Evolutionary conservation across 2,797 vertebrate genomes (phyloP).

Genomic region (Eospalax fontanierii): DNA sequence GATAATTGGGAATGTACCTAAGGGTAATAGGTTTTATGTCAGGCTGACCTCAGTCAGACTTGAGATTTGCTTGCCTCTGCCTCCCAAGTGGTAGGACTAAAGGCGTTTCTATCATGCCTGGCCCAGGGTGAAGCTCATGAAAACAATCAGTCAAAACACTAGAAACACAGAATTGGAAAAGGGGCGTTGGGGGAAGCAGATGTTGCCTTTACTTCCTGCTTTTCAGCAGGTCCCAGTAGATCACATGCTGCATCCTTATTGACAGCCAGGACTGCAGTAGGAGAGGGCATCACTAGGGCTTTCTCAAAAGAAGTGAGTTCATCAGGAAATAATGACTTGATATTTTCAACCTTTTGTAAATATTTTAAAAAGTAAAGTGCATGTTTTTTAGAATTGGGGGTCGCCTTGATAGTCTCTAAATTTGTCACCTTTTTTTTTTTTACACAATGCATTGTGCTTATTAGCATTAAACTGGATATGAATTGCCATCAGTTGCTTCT

Average conservation of each 20-base stretch:
- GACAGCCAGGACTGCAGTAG: background rate
- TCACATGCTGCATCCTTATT: background rate
- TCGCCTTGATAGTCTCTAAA: background rate
- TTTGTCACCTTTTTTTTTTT: background rate
- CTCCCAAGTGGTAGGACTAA: too few relatives aligned
- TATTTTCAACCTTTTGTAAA: constrained; percentile 19
- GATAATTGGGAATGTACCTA: constrained; percentile 36
- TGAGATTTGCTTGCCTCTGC: background rate
- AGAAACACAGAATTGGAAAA: background rate
- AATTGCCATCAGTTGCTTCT: background rate
- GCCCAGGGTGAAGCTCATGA: background rate
- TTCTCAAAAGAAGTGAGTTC: background rate
- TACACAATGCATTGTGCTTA: background rate
- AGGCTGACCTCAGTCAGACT: too few relatives aligned
- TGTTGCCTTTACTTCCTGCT: background rate
- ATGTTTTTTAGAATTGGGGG: background rate
- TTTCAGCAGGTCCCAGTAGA: background rate
- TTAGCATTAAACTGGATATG: background rate
- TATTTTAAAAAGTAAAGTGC: constrained; percentile 34
- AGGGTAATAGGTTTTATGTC: background rate
- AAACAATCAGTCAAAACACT: background rate
- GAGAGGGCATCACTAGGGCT: background rate
- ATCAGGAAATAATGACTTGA: constrained; percentile 18
- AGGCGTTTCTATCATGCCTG: too few relatives aligned
- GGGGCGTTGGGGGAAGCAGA: background rate